Conservation (phyloP, 2,797 vertebrate genomes). For the Buphagus erythrorhynchus region DNA sequence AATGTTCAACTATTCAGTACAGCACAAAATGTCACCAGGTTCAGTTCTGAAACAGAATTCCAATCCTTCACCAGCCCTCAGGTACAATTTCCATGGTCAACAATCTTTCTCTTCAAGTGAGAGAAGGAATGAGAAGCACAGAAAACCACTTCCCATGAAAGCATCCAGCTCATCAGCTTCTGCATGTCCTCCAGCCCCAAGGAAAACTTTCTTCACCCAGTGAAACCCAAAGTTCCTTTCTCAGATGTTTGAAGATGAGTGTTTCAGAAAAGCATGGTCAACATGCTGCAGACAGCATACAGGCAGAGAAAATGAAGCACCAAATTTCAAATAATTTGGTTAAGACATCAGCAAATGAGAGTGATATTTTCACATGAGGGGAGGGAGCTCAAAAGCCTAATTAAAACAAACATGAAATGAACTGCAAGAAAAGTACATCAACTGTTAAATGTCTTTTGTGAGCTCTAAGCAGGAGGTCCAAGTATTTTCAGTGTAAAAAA, state of each 20-base stretch:
- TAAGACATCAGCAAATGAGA: background rate
- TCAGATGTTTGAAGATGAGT: background rate
- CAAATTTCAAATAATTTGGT: slow-evolving; percentile 11
- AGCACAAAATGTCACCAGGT: background rate
- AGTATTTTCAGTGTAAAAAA: background rate
- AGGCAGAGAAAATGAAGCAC: background rate
- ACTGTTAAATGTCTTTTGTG: background rate
- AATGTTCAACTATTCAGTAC: background rate
- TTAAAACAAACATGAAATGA: background rate
- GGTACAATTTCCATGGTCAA: background rate
- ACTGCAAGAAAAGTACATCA: background rate
- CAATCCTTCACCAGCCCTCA: background rate
- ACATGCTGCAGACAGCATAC: slow-evolving; percentile 11
- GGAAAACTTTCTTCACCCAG: background rate
- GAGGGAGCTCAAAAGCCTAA: background rate
- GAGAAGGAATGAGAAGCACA: background rate
- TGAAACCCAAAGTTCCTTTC: background rate
- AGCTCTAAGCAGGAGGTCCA: background rate
- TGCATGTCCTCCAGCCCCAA: background rate
- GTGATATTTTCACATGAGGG: background rate
- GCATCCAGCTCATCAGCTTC: background rate
- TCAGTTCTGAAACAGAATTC: background rate
- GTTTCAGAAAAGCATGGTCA: slow-evolving; percentile 40
- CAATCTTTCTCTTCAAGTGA: background rate
- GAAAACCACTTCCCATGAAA: background rate